Evolutionary conservation across 1,140 invertebrate genomes (phyloP), one percentile per base, ranked within the genome.

Genomic region (Scaptomyza pallida): DNA sequence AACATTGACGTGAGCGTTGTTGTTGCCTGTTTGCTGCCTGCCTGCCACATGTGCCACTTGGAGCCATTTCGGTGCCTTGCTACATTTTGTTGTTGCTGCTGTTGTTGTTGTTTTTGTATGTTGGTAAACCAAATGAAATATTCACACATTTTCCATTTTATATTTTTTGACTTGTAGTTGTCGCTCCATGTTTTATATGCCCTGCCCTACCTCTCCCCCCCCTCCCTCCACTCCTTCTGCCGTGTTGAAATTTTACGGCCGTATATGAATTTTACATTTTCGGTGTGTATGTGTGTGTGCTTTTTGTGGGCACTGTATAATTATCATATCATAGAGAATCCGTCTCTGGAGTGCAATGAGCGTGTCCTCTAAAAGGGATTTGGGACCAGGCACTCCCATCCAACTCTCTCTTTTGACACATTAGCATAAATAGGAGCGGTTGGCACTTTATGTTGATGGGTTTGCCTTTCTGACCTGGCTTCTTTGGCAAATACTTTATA

Each of bases 61-160:
- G 56, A 60, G 17, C 48, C 15, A 48, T 45, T n/a, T 52, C 56
- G 70, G 37, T 47, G 47, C 65, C 47, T 37, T 23, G 41, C 23
- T 26, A 5, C 23, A 6, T 26, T 26, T 52, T 23, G 41, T 54
- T 51, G 23, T 67, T 21, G 41, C 19, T 23, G 4, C n/a, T 23
- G 41, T 54, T 51, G 23, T 67, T 21, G 41, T 26, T 23, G 4
- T 15, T 61, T 51, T 26, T 57, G n/a, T 57, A 6, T 59, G 67
- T 35, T 56, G 41, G 67, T 68, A 64, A 69, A 59, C 59, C 69
- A 82, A 82, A 82, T 83, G 72, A 83, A 83, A 83, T 83, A 78
- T 83, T 85, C 79, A 85, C 80, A 79, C 80, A 83, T 82, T 82
- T 82, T 82, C 79, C 75, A 75, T 83, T 83, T 83, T 81, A 83